A percentile compares a stretch with the other conserved stretches of the same genome.
phyloP scores from a whole-genome alignment of 2,113 vertebrate genomes.

The Panthera uncia region DNA sequence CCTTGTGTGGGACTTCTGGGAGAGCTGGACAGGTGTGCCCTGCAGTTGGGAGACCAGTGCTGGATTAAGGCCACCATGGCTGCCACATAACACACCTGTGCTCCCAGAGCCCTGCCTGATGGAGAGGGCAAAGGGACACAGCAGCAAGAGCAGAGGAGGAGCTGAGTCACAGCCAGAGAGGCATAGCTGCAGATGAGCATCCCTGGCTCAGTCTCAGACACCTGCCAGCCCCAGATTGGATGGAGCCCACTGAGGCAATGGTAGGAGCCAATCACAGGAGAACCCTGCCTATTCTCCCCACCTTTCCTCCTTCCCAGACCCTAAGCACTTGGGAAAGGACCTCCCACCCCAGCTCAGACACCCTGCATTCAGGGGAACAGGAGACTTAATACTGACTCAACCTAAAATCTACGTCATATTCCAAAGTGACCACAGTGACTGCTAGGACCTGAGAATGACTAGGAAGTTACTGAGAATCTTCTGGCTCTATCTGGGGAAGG shows the following conservation, averaged over 20 bases:
- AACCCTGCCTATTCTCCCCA: not conserved
- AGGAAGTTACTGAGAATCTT: not conserved
- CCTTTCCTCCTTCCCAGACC: not conserved
- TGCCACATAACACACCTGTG: not conserved
- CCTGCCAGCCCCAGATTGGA: not conserved
- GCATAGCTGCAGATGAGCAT: not conserved
- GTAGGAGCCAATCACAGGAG: not conserved
- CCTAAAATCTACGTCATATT: not conserved
- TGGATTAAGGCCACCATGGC: not conserved
- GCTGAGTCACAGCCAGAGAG: not conserved
- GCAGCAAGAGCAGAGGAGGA: not conserved
- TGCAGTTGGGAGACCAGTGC: too few species aligned
- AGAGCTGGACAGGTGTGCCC: not conserved
- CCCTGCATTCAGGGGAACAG: not conserved
- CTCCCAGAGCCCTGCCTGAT: not conserved
- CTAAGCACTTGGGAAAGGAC: not conserved
- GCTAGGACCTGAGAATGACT: not conserved
- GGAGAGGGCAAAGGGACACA: not conserved
- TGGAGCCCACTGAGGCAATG: not conserved
- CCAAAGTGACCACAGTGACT: not conserved
- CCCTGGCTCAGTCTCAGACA: not conserved
- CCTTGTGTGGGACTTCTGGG: not conserved
- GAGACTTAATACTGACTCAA: not conserved
- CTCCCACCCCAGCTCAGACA: not conserved
- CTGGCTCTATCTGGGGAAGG: not conserved